These are phyloP conservation scores for Tympanuchus pallidicinctus DNA, from an alignment of 2,113 vertebrate species.

Conservation along the genomic window DNA sequence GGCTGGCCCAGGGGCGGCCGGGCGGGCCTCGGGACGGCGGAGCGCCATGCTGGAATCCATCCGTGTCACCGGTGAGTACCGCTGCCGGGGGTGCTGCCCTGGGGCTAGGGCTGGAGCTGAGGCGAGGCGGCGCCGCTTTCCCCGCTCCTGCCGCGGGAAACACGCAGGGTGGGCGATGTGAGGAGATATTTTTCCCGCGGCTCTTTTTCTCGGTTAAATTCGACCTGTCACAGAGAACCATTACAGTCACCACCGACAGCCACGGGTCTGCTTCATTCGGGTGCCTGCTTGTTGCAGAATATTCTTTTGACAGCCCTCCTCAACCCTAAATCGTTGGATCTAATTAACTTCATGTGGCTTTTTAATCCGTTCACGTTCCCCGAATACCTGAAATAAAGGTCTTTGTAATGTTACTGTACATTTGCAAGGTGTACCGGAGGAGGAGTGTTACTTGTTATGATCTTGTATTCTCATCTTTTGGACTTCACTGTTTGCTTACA, in stretches of 20 bases:
- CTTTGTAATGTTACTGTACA: not conserved
- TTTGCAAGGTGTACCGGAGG: not conserved
- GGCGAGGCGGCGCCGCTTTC: no score
- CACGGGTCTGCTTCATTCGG: not conserved
- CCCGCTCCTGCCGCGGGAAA: no score
- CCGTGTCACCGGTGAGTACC: slow-evolving; percentile 81
- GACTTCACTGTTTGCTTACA: not conserved
- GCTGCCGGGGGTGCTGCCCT: no score
- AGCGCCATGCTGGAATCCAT: slow-evolving; percentile 83
- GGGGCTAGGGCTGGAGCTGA: no score
- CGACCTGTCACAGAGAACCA: no score
- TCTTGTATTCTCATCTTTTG: not conserved
- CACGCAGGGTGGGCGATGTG: no score
- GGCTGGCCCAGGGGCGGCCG: not conserved
- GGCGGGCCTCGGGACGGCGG: not conserved
- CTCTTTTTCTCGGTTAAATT: not conserved
- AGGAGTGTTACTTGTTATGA: not conserved
- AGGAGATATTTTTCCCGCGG: not conserved
- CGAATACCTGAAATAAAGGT: not conserved
- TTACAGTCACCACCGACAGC: not conserved
- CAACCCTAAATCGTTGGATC: not conserved
- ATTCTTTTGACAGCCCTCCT: not conserved
- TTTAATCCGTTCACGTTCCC: not conserved
- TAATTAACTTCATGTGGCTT: not conserved
- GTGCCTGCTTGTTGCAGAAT: not conserved